These are phyloP conservation scores for Drosophila asahinai DNA, from an alignment of 1,140 invertebrate species.

Conservation along the genomic window DNA sequence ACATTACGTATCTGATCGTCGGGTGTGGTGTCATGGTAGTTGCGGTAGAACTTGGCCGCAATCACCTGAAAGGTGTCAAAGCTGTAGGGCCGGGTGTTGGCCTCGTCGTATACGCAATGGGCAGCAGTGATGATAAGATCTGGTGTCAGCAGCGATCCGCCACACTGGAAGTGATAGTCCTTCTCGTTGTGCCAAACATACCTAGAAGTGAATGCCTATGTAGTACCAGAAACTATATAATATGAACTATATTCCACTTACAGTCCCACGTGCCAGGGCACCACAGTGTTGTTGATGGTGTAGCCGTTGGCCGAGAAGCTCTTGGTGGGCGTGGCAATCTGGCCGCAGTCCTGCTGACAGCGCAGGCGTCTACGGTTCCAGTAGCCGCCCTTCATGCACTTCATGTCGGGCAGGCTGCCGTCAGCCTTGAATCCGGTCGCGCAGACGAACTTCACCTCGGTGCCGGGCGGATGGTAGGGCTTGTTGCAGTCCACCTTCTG, in stretches of 20 bases:
- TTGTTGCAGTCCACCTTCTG: conserved; percentile 44
- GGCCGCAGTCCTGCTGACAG: conserved; percentile 66
- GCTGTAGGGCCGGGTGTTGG: conserved; percentile 3
- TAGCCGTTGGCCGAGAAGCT: conserved; percentile 53
- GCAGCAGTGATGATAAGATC: conserved; percentile 72
- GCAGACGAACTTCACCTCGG: conserved; percentile 60
- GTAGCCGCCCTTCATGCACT: conserved; percentile 50
- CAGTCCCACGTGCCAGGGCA: conserved; percentile 87
- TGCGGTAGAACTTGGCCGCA: conserved; percentile 60
- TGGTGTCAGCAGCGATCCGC: conserved; percentile 84
- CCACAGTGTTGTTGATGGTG: conserved; percentile 59
- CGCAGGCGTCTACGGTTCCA: conserved; percentile 54
- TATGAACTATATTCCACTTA: conserved; percentile 42
- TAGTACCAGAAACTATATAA: neutral
- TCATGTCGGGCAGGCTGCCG: conserved; percentile 35
- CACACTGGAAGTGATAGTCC: conserved; percentile 85
- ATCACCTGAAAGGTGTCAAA: conserved; percentile 48
- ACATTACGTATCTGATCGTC: conserved; percentile 34
- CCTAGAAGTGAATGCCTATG: neutral
- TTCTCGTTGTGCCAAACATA: conserved; percentile 61
- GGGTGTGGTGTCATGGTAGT: conserved; percentile 28
- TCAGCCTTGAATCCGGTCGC: conserved; percentile 53
- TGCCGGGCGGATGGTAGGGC: conserved; percentile 57
- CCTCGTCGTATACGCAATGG: conserved; percentile 66
- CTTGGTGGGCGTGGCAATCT: conserved; percentile 63